Evolutionary conservation across 2,797 vertebrate genomes (phyloP), one percentile per base, ranked within the genome.

Genomic region (Enteromius fasciolatus): DNA sequence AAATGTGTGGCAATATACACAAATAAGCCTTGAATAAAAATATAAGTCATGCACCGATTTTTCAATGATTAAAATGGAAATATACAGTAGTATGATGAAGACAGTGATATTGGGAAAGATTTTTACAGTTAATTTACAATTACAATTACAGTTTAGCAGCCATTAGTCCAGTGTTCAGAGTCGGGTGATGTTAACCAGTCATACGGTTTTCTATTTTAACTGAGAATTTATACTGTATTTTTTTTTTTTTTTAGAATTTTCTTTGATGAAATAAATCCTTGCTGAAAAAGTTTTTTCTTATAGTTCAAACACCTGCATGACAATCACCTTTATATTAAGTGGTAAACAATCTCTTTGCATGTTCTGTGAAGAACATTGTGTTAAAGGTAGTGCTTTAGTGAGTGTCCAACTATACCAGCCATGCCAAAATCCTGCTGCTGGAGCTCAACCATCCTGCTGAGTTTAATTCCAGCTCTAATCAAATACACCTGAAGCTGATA

Each of bases 351-450:
- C 31, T 31, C 59, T 83, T 77, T 82, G 67, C 57, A 68, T 83
- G 72, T 82, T 74, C 46, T 78, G 44, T 69, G 41, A 76, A 75
- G 67, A 76, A 57, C 68, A 23, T 61, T 31, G 20, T 66, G 61
- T 83, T 82, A 76, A 83, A 70, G 76, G 67, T 59, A 82, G 25
- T 64, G 39, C 72, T 81, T 88, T 87, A 86, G 86, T 87, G 85
- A 61, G 50, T 39, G 25, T 80, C 79, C 54, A 52, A 48, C 17
- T 48, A 25, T 74, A 20, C 14, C 12, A 15, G 44, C 5, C 17
- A 57, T 50, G 80, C 48, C 57, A 66, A 44, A 61, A n/a, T 31
- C 72, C 48, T 54, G 23, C 80, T n/a, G 72, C 48, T 57, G 33
- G 61, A 44, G 72, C 54, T 57, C 7, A 1, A n/a, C 36, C 73